Base-by-base conservation (phyloP, 2,888 invertebrate genomes). In the Lysandra coridon region DNA sequence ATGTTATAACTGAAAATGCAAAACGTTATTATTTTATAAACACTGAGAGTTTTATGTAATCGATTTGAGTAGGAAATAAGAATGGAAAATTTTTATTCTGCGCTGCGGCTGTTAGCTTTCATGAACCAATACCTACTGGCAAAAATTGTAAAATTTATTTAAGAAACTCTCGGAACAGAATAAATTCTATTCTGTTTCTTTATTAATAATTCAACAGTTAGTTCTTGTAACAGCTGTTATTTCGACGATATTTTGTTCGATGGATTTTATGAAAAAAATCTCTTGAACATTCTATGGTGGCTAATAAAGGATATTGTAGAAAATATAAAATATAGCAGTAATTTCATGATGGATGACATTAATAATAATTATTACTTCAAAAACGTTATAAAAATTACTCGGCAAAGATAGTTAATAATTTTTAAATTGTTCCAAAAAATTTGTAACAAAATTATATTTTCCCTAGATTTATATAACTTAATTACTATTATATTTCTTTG, bases 131-230 rank as follows among this genome's bases (percentile, higher is more conserved):
- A 69, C 33, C 33, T 69, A 69, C 33, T 69, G 33, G 69, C 69
- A 69, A 69, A 69, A 69, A 69, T 37, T 69, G 69, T 69, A 69
- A 69, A 69, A 69, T 69, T 69, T 69, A 69, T 69, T 37, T 69
- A 69, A 69, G 37, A 69, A 69, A 69, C 69, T 69, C 69, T 69
- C 37, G 69, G 69, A 69, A 69, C 33, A 69, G 69, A 69, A 69
- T 69, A 69, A 69, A 37, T 33, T 69, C 33, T 37, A 64, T 64
- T 64, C 30, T 64, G 64, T 64, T 64, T 64, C 33, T 12, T 69
- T 69, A 69, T 69, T 69, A 69, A 69, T 69, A 69, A 69, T 69
- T 69, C 69, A 69, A 14, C 69, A 69, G 69, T 33, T 69, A 69
- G 69, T 4, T 69, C 6, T 37, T 33, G 17, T 14, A 33, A 69